These are phyloP conservation scores for Pogonomyrmex californicus DNA, from an alignment of 1,140 invertebrate genomes.

Conservation along the genomic window DNA sequence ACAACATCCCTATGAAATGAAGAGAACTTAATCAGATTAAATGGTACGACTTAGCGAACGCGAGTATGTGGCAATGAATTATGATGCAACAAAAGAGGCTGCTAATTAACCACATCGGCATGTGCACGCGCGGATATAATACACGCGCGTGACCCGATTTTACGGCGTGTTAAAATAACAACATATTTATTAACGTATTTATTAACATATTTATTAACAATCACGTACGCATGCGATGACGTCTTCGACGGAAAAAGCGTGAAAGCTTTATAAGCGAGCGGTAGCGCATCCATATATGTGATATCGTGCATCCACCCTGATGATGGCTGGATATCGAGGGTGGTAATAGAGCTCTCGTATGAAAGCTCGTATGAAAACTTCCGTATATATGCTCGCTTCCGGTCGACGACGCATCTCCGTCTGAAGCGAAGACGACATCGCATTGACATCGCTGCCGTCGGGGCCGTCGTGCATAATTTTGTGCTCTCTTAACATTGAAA, in stretches of 20 bases:
- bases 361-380: not conserved
- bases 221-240: not conserved
- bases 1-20: not conserved
- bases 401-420: slow-evolving; percentile 16
- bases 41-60: not conserved
- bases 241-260: slow-evolving; percentile 29
- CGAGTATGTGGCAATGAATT: slow-evolving; percentile 21
- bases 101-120: slow-evolving; percentile 40
- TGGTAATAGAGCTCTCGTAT: slow-evolving; percentile 6
- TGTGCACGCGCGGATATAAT: slow-evolving; percentile 44
- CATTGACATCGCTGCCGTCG: slow-evolving; percentile 17
- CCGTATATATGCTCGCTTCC: slow-evolving; percentile 6
- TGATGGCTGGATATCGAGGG: slow-evolving; percentile 18
- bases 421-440: slow-evolving; percentile 5
- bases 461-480: slow-evolving; percentile 35
- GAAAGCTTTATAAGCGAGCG: slow-evolving; percentile 49
- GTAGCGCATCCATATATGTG: not conserved
- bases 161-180: slow-evolving; percentile 41
- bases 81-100: slow-evolving; percentile 48
- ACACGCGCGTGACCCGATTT: slow-evolving; percentile 39
- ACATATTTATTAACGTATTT: slow-evolving; percentile 54
- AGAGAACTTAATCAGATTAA: slow-evolving; percentile 26
- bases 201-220: slow-evolving; percentile 55
- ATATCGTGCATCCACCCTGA: not conserved
- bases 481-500: slow-evolving; percentile 43